A percentile compares a stretch with the other conserved stretches of the same genome.
These are phyloP conservation scores for Daphoenositta chrysoptera DNA, from an alignment of 2,113 vertebrate species.

Conservation along the genomic window DNA sequence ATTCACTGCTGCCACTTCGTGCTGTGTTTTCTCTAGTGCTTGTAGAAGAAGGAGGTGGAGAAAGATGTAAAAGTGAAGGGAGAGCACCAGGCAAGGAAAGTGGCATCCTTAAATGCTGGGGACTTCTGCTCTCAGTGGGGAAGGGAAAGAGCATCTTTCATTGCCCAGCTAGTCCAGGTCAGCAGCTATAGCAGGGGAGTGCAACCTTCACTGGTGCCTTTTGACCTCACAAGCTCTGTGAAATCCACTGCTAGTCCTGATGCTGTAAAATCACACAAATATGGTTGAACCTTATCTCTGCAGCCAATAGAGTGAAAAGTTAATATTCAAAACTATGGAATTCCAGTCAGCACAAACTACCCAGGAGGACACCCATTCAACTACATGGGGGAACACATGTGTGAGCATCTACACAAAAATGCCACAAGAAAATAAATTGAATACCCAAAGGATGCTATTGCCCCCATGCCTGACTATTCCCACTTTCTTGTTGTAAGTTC, in stretches of 20 bases:
- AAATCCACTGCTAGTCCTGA: not conserved
- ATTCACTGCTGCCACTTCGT: not conserved
- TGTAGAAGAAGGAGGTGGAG: not conserved
- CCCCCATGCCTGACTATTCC: not conserved
- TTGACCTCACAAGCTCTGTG: not conserved
- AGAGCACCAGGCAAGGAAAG: not conserved
- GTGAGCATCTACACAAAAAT: not conserved
- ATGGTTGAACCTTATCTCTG: not conserved
- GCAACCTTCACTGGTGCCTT: not conserved
- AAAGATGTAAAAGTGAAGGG: not conserved
- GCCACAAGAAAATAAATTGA: not conserved
- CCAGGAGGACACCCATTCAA: not conserved
- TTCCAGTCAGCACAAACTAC: not conserved
- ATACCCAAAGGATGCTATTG: not conserved
- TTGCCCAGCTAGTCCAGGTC: not conserved
- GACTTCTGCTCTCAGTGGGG: not conserved
- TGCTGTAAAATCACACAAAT: not conserved
- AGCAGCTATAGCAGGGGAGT: not conserved
- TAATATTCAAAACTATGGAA: not conserved
- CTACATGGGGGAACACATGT: fast-evolving
- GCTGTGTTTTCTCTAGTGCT: not conserved
- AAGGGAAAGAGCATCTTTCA: not conserved
- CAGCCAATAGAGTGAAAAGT: not conserved
- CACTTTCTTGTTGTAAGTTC: not conserved
- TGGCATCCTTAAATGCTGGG: not conserved